Evolutionary conservation across 2,888 invertebrate species (phyloP).

Genomic region (Diploptera punctata): DNA sequence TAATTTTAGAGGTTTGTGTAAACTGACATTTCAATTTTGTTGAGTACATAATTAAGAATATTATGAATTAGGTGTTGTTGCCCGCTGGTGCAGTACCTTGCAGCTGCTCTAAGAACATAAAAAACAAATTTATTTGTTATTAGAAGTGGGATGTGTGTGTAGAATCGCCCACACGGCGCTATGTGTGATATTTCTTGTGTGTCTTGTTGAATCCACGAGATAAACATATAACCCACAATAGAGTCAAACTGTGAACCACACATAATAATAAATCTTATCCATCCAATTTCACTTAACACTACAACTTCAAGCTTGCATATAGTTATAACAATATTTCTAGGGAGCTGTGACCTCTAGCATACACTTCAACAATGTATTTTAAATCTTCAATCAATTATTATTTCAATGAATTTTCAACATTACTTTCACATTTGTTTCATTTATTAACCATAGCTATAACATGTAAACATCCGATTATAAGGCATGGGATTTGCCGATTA

Average conservation of each 20-base stretch:
- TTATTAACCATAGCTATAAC: too few species aligned
- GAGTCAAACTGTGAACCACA: conserved; percentile 5
- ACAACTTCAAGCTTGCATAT: background rate
- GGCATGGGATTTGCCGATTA: too few species aligned
- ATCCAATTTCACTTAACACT: conserved; percentile 20
- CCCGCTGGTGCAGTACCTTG: background rate
- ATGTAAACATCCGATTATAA: too few species aligned
- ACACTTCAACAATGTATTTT: too few species aligned
- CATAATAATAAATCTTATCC: conserved; percentile 14
- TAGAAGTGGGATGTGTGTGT: background rate
- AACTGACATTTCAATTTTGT: background rate
- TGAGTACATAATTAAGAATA: background rate
- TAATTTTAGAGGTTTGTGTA: too few species aligned
- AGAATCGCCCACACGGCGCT: background rate
- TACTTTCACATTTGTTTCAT: too few species aligned
- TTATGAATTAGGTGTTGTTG: conserved; percentile 10
- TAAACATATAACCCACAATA: conserved; percentile 24
- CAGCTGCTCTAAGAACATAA: conserved; percentile 8
- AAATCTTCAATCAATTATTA: too few species aligned
- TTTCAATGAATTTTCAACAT: too few species aligned
- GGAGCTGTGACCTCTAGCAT: too few species aligned
- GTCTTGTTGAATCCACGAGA: conserved; percentile 12
- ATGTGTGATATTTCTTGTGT: conserved; percentile 14
- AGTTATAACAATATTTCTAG: too few species aligned
- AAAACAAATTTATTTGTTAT: background rate